Base-by-base conservation (phyloP, 2,113 vertebrate genomes). In the Campylorhamphus procurvoides region DNA sequence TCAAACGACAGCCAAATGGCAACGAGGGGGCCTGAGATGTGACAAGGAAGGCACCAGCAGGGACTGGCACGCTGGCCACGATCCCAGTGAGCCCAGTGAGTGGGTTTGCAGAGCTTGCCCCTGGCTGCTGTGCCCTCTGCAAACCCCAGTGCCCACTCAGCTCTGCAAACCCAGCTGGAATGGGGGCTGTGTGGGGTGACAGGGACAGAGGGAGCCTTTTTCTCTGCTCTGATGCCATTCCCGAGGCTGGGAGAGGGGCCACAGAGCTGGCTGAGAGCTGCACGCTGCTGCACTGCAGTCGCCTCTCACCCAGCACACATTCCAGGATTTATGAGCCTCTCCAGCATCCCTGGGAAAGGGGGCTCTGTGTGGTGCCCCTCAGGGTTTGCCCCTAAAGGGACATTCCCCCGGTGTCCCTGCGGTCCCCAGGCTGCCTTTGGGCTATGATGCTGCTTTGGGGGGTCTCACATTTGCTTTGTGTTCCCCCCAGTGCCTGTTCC, bases 271-370 rank as follows among this genome's bases (percentile, higher is more conserved):
- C 74, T 76, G 78, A 35, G 81, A 10, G 0, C 50, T 46, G 8
- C 39, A 10, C 0, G 0, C 31, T 75, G 84, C 93, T 91, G 92
- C 94, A 82, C 82, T 87, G 96, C 94, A 87, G 94, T 95, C 49
- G 13, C 85, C 74, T 72, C 87, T 72, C 74, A 50, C 24, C 87
- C 64, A 66, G 20, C 0, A 0, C 90, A 87, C 84, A 29, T 29
- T 40, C 67, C 64, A 17, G 5, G 1, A 23, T 84, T 84, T 62
- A 59, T 17, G 39, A 72, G 7, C 3, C 58, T 82, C 17, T 29
- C 53, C 82, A 83, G 4, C 37, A 33, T 49, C 42, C 40, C 66
- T 55, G 19, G 9, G 39, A 63, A 28, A 13, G 15, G 53, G 90
- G 27, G 53, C 40, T 78, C 56, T 56, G 52, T 22, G 12, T 17